phyloP scores from a whole-genome alignment of 2,113 vertebrate genomes.

The Acrocephalus kingi region DNA sequence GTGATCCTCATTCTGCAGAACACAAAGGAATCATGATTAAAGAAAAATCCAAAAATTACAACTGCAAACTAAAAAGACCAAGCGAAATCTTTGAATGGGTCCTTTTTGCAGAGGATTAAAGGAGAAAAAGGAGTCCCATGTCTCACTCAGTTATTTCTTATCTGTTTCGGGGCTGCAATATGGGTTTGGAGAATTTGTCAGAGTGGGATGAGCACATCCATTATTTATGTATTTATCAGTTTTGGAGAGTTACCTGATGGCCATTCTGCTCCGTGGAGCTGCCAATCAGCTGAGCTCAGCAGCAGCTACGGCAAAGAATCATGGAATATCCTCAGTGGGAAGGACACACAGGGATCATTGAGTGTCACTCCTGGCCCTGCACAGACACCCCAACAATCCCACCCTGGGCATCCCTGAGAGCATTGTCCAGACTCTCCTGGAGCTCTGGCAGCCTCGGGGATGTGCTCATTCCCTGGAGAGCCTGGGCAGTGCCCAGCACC shows the following conservation, averaged over 20 bases:
- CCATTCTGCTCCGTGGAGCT: neutral
- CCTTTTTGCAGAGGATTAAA: neutral
- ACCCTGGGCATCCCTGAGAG: neutral
- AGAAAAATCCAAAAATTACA: neutral
- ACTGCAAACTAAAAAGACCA: neutral
- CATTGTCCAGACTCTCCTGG: accelerated
- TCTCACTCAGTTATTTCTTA: slow-evolving; percentile 8
- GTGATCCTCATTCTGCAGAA: neutral
- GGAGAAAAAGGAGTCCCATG: neutral
- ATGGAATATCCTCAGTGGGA: neutral
- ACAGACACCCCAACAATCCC: neutral
- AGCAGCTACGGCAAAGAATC: neutral
- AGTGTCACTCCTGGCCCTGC: neutral
- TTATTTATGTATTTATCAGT: slow-evolving; percentile 6
- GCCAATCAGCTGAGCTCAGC: neutral
- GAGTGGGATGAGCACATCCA: neutral
- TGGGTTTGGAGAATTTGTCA: neutral
- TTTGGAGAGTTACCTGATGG: neutral
- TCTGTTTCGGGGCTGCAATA: neutral
- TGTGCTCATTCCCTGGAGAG: neutral
- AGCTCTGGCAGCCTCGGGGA: neutral
- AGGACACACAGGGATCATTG: neutral
- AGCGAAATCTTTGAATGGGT: neutral
- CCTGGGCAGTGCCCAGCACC: neutral
- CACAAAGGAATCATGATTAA: neutral